A percentile compares a stretch with the other conserved stretches of the same genome.
Conservation (phyloP, 2,888 invertebrate genomes). For the Cephus pygmeus region DNA sequence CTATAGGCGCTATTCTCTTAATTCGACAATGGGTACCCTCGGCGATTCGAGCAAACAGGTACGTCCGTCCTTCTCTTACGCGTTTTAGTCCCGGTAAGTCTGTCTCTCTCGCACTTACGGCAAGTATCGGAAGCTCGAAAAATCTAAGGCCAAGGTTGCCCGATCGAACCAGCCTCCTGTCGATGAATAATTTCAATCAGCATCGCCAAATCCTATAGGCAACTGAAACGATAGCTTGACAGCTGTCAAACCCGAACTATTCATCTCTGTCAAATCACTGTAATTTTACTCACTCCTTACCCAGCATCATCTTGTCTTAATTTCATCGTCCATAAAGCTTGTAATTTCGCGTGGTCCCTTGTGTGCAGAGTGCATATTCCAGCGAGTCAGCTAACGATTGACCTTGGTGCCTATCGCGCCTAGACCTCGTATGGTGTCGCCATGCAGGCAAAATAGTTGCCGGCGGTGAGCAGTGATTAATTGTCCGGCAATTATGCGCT, state of each 20-base stretch:
- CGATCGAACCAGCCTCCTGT: not conserved
- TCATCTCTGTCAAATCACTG: not conserved
- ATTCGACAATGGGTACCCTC: not conserved
- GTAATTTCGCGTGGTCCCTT: constrained; percentile 42
- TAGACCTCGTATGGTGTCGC: not conserved
- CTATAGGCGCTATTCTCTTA: not conserved
- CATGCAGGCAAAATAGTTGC: not conserved
- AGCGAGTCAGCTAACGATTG: constrained; percentile 48
- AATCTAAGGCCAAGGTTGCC: not conserved
- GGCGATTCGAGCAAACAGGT: not conserved
- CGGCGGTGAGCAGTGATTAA: constrained; percentile 2
- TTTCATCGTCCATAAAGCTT: constrained; percentile 58
- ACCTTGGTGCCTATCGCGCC: constrained; percentile 38
- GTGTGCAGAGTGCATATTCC: not conserved
- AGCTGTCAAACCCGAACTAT: not conserved
- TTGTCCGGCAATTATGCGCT: not conserved
- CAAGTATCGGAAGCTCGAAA: not conserved
- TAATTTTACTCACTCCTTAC: not conserved
- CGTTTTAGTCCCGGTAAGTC: not conserved
- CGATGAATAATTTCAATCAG: not conserved
- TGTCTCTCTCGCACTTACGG: not conserved
- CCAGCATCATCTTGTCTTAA: constrained; percentile 49
- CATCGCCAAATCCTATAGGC: not conserved
- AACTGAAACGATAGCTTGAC: not conserved
- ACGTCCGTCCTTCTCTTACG: not conserved